These are phyloP conservation scores for Lepus europaeus DNA, from an alignment of 2,113 vertebrate species.

Conservation along the genomic window DNA sequence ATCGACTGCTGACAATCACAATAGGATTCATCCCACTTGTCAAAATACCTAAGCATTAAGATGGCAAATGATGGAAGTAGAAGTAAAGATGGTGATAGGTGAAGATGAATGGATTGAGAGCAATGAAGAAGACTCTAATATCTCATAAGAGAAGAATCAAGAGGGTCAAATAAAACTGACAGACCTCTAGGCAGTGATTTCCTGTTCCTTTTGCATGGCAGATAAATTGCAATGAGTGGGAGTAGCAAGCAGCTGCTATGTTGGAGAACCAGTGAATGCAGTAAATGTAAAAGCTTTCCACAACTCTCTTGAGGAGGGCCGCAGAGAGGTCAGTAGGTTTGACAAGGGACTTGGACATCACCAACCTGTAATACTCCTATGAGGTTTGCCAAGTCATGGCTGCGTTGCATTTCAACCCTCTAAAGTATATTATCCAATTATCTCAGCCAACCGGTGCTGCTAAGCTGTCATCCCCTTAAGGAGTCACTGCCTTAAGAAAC, in stretches of 20 bases:
- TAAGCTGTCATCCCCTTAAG: constrained; percentile 24
- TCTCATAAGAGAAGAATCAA: constrained; percentile 27
- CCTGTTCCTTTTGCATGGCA: background rate
- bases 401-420: constrained; percentile 66
- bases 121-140: constrained; percentile 5
- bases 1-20: constrained; percentile 64
- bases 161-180: constrained; percentile 26
- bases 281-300: constrained; percentile 67
- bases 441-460: constrained; percentile 66
- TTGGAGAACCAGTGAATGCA: constrained; percentile 55
- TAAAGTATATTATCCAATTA: constrained; percentile 74
- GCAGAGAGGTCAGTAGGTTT: constrained; percentile 68
- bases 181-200: background rate
- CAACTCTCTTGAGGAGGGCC: constrained; percentile 36
- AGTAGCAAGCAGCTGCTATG: constrained; percentile 1
- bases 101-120: background rate
- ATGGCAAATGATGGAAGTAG: background rate
- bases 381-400: constrained; percentile 64
- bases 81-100: constrained; percentile 50
- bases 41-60: constrained; percentile 58
- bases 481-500: constrained; percentile 70
- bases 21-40: constrained; percentile 57
- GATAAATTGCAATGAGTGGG: constrained; percentile 46
- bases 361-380: constrained; percentile 60
- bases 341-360: constrained; percentile 73